Evolutionary conservation across 2,888 invertebrate genomes (phyloP), one percentile per base, ranked within the genome.

Genomic region (Lymantria monacha): DNA sequence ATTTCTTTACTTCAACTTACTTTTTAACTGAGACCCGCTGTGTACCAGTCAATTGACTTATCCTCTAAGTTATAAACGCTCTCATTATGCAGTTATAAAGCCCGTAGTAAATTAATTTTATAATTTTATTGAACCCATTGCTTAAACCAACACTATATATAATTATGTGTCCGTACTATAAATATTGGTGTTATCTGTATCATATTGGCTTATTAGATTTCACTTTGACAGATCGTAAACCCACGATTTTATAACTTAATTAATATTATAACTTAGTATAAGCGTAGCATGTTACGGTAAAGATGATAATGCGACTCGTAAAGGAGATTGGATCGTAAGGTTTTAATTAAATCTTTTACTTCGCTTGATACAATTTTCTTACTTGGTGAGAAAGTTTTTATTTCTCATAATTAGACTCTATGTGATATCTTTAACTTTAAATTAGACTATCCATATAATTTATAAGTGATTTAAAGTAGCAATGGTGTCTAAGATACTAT

Each of bases 241-340:
- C 42, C 41, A 47, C 42, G 14, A 42, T 57, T 66, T 66, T 67
- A 66, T 53, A 67, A 60, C 67, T 64, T 13, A 59, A 65, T 65
- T 55, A 60, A 62, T 66, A 57, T 62, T 58, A 22, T 22, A n/a
- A 64, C 67, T 60, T 57, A 64, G 57, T 63, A 50, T 46, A 53
- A 53, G 51, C 47, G 45, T 53, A 54, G 42, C 57, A 55, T 49
- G 48, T 50, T 55, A 46, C 42, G 46, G 30, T 53, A 8, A 46
- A 61, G 59, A 52, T 53, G 49, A 52, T 63, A 54, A 45, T 51
- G 31, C 53, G 33, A 54, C 54, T 65, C 54, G 37, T 55, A 57
- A 57, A 61, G 45, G 53, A 48, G 46, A 52, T 57, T 44, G n/a
- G 52, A 22, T 37, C 30, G 48, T 53, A 49, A 42, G 41, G 45